Base-by-base conservation (phyloP, 2,888 invertebrate species). In the Meloe dianella region DNA sequence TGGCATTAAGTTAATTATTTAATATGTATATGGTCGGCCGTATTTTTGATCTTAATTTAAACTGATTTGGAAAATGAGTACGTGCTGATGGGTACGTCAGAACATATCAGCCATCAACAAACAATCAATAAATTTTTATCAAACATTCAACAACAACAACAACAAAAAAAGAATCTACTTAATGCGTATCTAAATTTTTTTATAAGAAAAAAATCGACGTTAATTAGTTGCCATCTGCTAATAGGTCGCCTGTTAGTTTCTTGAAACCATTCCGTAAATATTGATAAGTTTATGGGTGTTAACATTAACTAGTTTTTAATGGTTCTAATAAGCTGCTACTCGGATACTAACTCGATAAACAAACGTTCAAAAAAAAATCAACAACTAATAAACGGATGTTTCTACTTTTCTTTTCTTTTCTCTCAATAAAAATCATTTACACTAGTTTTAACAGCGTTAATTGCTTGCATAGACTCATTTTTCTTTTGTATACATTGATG, bases 21-120 rank as follows among this genome's bases (percentile, higher is more conserved):
- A 64, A 60, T 20, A 20, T 10, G 8, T 3, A 47, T 47, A 3
- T 2, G 9, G 20, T 17, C 17, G 9, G 47, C 47, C 20, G n/a
- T 41, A 8, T 67, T 68, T 65, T 64, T 62, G 27, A 27, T 65
- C 65, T 65, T 68, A 65, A 65, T 68, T 68, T 63, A 68, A 68
- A 68, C 20, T 47, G 20, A 47, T 47, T 47, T 22, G 47, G 20
- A 20, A n/a, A 47, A 47, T 22, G 20, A 20, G 47, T 47, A 20
- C 20, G 47, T 20, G 20, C 20, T 47, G 47, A 47, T 47, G 20
- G 47, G 47, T 47, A 12, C 47, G 47, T 47, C 47, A 17, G 47
- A 47, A 20, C 20, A 47, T 20, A 47, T 22, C 47, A 47, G 20
- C 47, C 47, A 41, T 41, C 41, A 47, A 47, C 20, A 47, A 47